Percentiles rank a stretch among this genome's conserved stretches.
Evolutionary conservation across 2,113 vertebrate species (phyloP).

Genomic region (Myotis davidii): DNA sequence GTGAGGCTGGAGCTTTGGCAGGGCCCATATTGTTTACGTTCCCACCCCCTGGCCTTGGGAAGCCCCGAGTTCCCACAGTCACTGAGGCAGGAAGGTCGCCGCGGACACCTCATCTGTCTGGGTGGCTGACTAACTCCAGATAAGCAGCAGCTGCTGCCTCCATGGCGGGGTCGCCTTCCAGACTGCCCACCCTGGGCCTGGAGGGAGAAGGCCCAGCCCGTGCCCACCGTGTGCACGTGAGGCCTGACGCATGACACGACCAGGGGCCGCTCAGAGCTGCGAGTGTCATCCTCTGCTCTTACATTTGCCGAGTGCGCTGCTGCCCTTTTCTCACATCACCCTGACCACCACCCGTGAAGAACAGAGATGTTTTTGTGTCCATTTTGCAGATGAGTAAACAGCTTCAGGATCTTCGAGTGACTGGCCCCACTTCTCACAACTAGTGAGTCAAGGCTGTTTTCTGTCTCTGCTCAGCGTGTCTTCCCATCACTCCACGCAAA

Average conservation of each 20-base stretch:
- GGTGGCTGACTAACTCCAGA: slow-evolving; percentile 66
- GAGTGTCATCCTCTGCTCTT: rapidly evolving
- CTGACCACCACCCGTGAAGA: slow-evolving; percentile 53
- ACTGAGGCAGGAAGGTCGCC: slow-evolving; percentile 80
- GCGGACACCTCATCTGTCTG: slow-evolving; percentile 78
- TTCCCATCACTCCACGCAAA: not conserved
- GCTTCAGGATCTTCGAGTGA: slow-evolving; percentile 55
- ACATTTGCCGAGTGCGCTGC: rapidly evolving
- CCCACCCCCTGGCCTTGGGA: slow-evolving; percentile 73
- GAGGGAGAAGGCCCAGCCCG: not conserved
- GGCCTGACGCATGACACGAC: not conserved
- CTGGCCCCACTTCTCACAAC: slow-evolving; percentile 25
- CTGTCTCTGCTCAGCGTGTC: not conserved
- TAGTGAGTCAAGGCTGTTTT: not conserved
- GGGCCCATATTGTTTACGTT: slow-evolving; percentile 67
- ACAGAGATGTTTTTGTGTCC: slow-evolving; percentile 58
- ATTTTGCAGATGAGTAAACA: slow-evolving; percentile 76
- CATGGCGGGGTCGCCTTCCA: slow-evolving; percentile 22
- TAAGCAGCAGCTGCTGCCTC: slow-evolving; percentile 69
- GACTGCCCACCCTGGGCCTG: not conserved
- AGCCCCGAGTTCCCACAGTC: slow-evolving; percentile 80
- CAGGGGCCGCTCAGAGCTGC: rapidly evolving
- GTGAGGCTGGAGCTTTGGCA: not conserved
- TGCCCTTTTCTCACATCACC: slow-evolving; percentile 1
- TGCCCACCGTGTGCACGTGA: rapidly evolving